Evolutionary conservation across 2,113 vertebrate species (phyloP).

Genomic region (Limnothrissa miodon): DNA sequence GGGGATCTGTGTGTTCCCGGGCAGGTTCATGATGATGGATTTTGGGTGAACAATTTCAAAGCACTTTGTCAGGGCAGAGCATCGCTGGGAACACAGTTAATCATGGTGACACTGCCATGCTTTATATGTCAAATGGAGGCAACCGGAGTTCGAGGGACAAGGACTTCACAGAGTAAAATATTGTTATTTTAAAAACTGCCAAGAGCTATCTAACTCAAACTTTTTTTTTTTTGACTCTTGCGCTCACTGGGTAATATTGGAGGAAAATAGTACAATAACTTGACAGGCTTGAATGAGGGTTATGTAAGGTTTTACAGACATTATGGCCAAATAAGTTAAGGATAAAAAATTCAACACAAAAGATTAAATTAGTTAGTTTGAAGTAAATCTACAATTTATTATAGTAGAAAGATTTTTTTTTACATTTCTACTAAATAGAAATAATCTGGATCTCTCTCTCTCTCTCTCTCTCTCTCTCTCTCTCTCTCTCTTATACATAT

Average conservation of each 20-base stretch:
- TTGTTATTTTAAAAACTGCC: slow-evolving; percentile 14
- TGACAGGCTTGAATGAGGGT: neutral
- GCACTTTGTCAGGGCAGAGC: slow-evolving; percentile 4
- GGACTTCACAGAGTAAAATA: slow-evolving; percentile 17
- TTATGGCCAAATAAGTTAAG: neutral
- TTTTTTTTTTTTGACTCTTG: neutral
- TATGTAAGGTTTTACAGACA: neutral
- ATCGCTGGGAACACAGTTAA: neutral
- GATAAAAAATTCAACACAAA: neutral
- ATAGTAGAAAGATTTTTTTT: neutral
- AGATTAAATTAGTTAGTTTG: no score
- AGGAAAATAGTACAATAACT: neutral
- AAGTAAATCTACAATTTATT: no score
- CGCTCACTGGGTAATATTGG: neutral
- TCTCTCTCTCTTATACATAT: no score
- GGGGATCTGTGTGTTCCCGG: slow-evolving; percentile 7
- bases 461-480: no score
- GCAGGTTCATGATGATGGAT: slow-evolving; percentile 15
- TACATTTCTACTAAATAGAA: neutral
- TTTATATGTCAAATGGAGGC: slow-evolving; percentile 7
- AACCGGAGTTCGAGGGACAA: slow-evolving; percentile 5
- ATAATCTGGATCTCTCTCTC: no score
- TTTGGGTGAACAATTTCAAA: slow-evolving; percentile 8
- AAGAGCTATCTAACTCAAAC: neutral
- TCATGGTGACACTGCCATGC: slow-evolving; percentile 1